Percentiles rank a stretch among this genome's conserved stretches.
Evolutionary conservation across 2,113 vertebrate species (phyloP).

Genomic region (Coryphaenoides rupestris): DNA sequence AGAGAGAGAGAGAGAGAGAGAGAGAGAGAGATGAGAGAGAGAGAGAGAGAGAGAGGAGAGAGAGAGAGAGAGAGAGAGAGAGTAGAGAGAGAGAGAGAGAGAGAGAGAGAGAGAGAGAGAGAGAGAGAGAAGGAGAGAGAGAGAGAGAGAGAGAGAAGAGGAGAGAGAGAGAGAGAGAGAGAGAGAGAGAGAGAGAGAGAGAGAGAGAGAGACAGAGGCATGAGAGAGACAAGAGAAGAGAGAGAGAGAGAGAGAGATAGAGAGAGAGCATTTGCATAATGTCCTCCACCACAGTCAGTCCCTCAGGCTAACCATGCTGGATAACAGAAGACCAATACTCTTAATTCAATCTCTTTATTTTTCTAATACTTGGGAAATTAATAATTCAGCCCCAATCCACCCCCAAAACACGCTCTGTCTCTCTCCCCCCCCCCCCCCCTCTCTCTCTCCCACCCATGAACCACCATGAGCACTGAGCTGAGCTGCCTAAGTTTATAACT

Average conservation of each 20-base stretch:
- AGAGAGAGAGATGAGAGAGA: constrained; percentile 40
- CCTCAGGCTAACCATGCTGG: constrained; percentile 94
- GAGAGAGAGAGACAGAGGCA: constrained; percentile 34
- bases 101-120: not conserved
- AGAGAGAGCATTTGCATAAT: constrained; percentile 94
- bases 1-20: constrained; percentile 29
- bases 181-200: constrained; percentile 35
- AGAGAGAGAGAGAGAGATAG: constrained; percentile 40
- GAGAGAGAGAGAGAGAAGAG: constrained; percentile 38
- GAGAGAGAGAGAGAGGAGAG: constrained; percentile 30
- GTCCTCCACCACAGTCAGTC: constrained; percentile 95
- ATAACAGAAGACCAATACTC: constrained; percentile 99
- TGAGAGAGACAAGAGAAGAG: too few species aligned
- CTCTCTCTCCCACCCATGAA: constrained; percentile 70
- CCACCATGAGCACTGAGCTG: constrained; percentile 92
- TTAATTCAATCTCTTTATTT: constrained; percentile 99
- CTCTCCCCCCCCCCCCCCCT: constrained; percentile 9
- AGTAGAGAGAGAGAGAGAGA: constrained; percentile 32
- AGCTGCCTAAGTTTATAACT: constrained; percentile 98
- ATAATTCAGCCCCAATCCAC: constrained; percentile 85
- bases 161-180: constrained; percentile 16
- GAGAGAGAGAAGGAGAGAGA: constrained; percentile 3
- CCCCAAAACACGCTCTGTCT: constrained; percentile 31
- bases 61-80: constrained; percentile 71
- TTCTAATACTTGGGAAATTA: constrained; percentile 99